Percentiles rank a stretch among this genome's conserved stretches.
Conservation (phyloP, 1,140 invertebrate species). For the Drosophila lowei region DNA sequence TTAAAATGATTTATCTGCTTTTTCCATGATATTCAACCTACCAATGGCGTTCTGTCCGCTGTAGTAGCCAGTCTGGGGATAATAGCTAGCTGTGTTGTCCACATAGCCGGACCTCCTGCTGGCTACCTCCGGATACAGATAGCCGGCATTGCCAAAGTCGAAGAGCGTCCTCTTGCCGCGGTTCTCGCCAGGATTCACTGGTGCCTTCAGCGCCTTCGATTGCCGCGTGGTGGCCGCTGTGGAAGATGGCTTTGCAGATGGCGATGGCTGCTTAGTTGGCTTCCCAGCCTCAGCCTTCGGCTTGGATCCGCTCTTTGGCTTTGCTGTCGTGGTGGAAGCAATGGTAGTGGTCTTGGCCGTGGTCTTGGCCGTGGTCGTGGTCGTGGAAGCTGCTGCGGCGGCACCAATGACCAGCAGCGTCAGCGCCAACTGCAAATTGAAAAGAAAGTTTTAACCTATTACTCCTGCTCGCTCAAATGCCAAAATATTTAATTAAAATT, state of each 20-base stretch:
- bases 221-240: slow-evolving; percentile 33
- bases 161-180: slow-evolving; percentile 79
- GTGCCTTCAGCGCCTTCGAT: slow-evolving; percentile 57
- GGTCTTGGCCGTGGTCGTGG: neutral
- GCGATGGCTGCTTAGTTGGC: slow-evolving; percentile 42
- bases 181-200: slow-evolving; percentile 55
- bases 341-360: slow-evolving; percentile 2
- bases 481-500: slow-evolving; percentile 45
- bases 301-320: slow-evolving; percentile 54
- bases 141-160: slow-evolving; percentile 75
- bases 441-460: slow-evolving; percentile 43
- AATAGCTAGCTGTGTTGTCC: slow-evolving; percentile 53
- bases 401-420: slow-evolving; percentile 54
- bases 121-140: slow-evolving; percentile 71
- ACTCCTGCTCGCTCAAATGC: slow-evolving; percentile 3
- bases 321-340: slow-evolving; percentile 16
- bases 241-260: slow-evolving; percentile 22
- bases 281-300: slow-evolving; percentile 31
- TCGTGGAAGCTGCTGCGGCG: slow-evolving; percentile 16
- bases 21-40: slow-evolving; percentile 12
- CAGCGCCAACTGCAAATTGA: slow-evolving; percentile 61
- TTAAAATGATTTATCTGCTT: neutral
- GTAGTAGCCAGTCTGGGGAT: slow-evolving; percentile 65
- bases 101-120: slow-evolving; percentile 67
- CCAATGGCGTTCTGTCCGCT: slow-evolving; percentile 75